A percentile compares a stretch with the other conserved stretches of the same genome.
These are phyloP conservation scores for Nowickia ferox DNA, from an alignment of 2,888 invertebrate genomes.

Conservation along the genomic window DNA sequence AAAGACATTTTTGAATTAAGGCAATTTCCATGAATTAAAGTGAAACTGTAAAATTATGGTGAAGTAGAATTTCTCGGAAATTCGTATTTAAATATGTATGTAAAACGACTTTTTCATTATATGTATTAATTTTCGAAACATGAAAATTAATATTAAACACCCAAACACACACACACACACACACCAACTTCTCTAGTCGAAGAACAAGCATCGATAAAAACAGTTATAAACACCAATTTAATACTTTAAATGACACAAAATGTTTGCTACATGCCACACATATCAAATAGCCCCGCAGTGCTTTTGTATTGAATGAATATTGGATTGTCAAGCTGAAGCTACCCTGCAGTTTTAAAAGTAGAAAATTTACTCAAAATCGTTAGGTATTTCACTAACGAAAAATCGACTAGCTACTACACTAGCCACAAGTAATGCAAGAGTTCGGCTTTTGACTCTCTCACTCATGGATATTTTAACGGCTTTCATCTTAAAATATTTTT, in stretches of 20 bases:
- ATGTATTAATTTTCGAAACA: conserved; percentile 36
- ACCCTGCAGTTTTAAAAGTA: too few relatives aligned
- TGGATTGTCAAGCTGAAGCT: too few relatives aligned
- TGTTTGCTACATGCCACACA: conserved; percentile 44
- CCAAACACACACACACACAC: not conserved
- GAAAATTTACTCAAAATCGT: too few relatives aligned
- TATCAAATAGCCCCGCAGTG: conserved; percentile 45
- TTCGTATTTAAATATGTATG: not conserved
- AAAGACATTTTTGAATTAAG: not conserved
- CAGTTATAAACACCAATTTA: conserved; percentile 63
- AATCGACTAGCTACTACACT: too few relatives aligned
- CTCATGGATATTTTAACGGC: too few relatives aligned
- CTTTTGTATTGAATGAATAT: not conserved
- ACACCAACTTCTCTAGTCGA: not conserved
- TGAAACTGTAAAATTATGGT: conserved; percentile 25
- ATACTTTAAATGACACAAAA: conserved; percentile 62
- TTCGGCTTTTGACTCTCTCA: too few relatives aligned
- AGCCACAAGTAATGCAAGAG: too few relatives aligned
- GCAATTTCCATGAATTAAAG: conserved; percentile 1
- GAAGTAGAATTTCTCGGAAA: conserved; percentile 49
- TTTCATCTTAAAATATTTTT: too few relatives aligned
- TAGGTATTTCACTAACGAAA: too few relatives aligned
- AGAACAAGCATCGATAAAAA: conserved; percentile 55
- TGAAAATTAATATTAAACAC: not conserved
- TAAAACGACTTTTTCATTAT: conserved; percentile 18